Evolutionary conservation across 2,888 invertebrate species (phyloP).

Genomic region (Dynastes hyllus): DNA sequence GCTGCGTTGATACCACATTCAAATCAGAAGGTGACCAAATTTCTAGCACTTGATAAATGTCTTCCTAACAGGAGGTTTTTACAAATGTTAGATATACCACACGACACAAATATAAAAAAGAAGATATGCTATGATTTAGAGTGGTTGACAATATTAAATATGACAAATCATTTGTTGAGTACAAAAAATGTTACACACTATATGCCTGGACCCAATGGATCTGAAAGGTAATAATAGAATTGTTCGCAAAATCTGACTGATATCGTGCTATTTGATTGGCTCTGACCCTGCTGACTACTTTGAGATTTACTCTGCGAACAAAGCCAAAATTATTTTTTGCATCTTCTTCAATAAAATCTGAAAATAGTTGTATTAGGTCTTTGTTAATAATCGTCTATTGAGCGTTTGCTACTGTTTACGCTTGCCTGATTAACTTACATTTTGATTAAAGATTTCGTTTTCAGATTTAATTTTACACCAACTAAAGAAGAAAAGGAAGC

Average conservation of each 20-base stretch:
- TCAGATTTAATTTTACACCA: conserved; percentile 83
- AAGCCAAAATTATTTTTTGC: no score
- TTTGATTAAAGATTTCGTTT: conserved; percentile 57
- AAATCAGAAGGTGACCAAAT: conserved; percentile 80
- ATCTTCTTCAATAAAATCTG: no score
- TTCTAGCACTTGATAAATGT: conserved; percentile 97
- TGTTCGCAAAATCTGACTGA: no score
- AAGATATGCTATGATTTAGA: conserved; percentile 89
- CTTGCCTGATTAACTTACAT: neutral
- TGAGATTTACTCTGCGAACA: no score
- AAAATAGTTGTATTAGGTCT: no score
- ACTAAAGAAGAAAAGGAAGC: conserved; percentile 82
- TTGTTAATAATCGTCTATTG: neutral
- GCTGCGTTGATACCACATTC: conserved; percentile 88
- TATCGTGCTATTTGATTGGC: no score
- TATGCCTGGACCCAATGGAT: conserved; percentile 86
- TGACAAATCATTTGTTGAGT: conserved; percentile 91
- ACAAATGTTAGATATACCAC: conserved; percentile 82
- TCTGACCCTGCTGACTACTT: no score
- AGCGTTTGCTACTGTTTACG: no score
- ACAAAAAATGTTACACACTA: conserved; percentile 81
- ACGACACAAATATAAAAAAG: conserved; percentile 74
- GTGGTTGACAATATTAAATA: conserved; percentile 91
- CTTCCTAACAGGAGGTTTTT: conserved; percentile 91
- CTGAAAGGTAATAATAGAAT: conserved; percentile 74